Base-by-base conservation (phyloP, 2,113 vertebrate species). In the Sorex fumeus region DNA sequence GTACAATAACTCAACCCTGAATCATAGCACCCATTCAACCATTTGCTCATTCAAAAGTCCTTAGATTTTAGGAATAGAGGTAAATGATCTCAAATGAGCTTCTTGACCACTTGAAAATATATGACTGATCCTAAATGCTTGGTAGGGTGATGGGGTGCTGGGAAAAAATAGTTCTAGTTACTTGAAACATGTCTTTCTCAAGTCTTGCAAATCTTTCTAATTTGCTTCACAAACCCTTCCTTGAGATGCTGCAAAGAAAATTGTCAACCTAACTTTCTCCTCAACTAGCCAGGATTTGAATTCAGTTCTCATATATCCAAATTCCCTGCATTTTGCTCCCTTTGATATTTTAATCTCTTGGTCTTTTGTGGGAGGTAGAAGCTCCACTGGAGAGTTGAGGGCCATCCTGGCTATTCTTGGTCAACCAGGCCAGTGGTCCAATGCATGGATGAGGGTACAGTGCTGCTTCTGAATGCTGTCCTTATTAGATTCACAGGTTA, bases 31-130 rank as follows among this genome's bases (percentile, higher is more conserved):
- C 69, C 88, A 67, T 18, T 62, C 19, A 34, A 77, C 45, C 47
- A 4, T 88, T 64, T 60, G 27, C 13, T 47, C 90, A 84, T 60
- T 79, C 83, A 50, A 27, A 87, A 88, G 79, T 60, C 79, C 62
- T 94, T 34, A 18, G 89, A 28, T 82, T 91, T 92, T 60, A 88
- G 86, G 47, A 91, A 78, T 47, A 77, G 84, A 70, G 74, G 50
- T 18, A 75, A 64, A 43, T 16, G n/a, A 88, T 91, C 91, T 87
- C 93, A 93, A 93, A 95, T 87, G 70, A 75, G 66, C 25, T 45
- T 60, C 74, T 93, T 86, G 85, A 88, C 80, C 71, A 67, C 78
- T 75, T 74, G 57, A 69, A 88, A 71, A 47, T 84, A 95, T 84
- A 89, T 84, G 88, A 77, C 81, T 0, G 28, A 74, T 45, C 93